Base-by-base conservation (phyloP, 2,888 invertebrate species). In the Augiades crinisus region DNA sequence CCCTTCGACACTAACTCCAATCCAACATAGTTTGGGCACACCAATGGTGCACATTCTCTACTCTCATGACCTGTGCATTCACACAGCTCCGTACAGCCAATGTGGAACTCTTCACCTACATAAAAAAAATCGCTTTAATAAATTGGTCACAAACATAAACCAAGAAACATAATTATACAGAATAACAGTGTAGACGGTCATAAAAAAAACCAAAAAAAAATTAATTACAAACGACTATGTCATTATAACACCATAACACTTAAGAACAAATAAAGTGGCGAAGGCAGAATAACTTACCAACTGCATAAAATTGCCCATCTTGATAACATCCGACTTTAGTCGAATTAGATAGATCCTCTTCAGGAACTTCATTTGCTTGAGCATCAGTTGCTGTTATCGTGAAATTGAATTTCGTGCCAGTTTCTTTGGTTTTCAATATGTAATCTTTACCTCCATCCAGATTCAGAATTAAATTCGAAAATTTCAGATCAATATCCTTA, bases 11-110 rank as follows among this genome's bases (percentile, higher is more conserved):
- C 80, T 5, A 96, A 92, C 69, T 97, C 96, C n/a, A 96, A 83
- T 0, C 96, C 96, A 56, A 95, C 96, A 63, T 94, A 94, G 0
- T 95, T 94, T 0, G 58, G 97, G 93, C 97, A 98, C 57, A 95
- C 93, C 17, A 98, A 90, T 34, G 94, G 93, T 0, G 94, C 92
- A 69, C 97, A 98, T 59, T 95, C 94, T 0, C 93, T 91, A 19
- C 66, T 81, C 60, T 62, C 94, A 1, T 90, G 87, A 1, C 92
- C 91, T 1, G 92, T 91, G 70, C 97, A 97, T 51, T 93, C 91
- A 72, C 97, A 97, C 10, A 95, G 90, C 41, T 94, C 92, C 7
- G 94, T 91, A 72, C 97, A 97, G 8, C 94, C 95, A 64, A 97
- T 95, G 77, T 95, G 94, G 84, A 95, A 95, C 73, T 95, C 95